Evolutionary conservation across 2,113 vertebrate genomes (phyloP), one percentile per base, ranked within the genome.

Genomic region (Microcebus lehilahytsara): DNA sequence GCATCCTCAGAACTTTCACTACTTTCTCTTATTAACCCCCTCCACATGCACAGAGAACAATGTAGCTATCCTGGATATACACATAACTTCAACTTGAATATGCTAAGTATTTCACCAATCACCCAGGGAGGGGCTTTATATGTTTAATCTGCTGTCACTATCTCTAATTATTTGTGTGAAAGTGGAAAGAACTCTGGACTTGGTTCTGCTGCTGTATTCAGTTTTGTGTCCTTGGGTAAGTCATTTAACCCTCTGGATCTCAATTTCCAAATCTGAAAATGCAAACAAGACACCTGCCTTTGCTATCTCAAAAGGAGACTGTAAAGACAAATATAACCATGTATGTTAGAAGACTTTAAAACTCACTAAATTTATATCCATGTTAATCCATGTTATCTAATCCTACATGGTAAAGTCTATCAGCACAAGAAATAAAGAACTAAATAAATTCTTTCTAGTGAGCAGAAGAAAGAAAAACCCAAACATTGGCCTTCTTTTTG

Each of bases 221-320:
- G 72, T 85, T 81, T 53, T 86, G 22, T 77, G 40, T 66, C 37
- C n/a, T 64, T 92, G 20, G 27, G 80, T 19, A 96, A 96, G 40
- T 77, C 84, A 95, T 19, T 93, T 93, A 88, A 89, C 42, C 6
- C 80, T 58, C 69, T 91, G 16, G 51, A 81, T 72, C 88, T 89
- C 74, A 81, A 74, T 72, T 86, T 94, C 62, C 89, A 42, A 95
- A 79, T 79, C 19, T 87, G 80, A 94, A 96, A 97, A 72, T 67
- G 56, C 40, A 79, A 83, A 77, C 12, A 84, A 56, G 60, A 0
- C 32, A 78, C 85, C 53, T 84, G 22, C 34, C 12, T 71, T 67
- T 10, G n/a, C 67, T 85, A 78, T 9, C n/a, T 95, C 79, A 77
- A 97, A 97, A 92, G 20, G 23, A 79, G 6, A 91, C 10, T 93